Conservation (phyloP, 2,888 invertebrate genomes). For the Strigamia maritima region DNA sequence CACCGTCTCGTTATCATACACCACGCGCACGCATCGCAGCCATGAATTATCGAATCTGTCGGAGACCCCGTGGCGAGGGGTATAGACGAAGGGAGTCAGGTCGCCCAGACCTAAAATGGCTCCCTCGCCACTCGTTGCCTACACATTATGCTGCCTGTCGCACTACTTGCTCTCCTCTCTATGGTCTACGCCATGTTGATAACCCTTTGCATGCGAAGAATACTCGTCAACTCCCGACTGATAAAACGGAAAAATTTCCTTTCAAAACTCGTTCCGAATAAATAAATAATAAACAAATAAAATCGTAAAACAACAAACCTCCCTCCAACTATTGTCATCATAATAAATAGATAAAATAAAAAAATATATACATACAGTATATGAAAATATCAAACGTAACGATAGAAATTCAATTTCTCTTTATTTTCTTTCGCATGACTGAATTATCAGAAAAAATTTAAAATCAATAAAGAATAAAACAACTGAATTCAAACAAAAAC, state of each 20-base stretch:
- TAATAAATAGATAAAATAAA: background rate
- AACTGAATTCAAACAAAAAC: background rate
- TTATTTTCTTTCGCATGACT: background rate
- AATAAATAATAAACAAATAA: slow-evolving; percentile 4
- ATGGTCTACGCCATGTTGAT: slow-evolving; percentile 33
- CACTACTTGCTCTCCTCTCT: background rate
- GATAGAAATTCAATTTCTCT: background rate
- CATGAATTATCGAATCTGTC: slow-evolving; percentile 29
- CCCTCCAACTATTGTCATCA: background rate
- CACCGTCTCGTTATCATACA: slow-evolving; percentile 29
- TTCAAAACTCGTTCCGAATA: background rate
- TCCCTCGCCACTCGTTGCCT: slow-evolving; percentile 38
- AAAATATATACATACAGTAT: background rate
- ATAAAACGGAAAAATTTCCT: background rate
- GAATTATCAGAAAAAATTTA: background rate
- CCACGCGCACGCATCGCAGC: slow-evolving; percentile 27
- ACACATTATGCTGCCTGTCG: slow-evolving; percentile 38
- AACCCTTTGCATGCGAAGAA: slow-evolving; percentile 35
- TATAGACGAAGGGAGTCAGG: slow-evolving; percentile 24
- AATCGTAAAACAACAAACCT: background rate
- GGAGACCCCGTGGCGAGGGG: slow-evolving; percentile 29
- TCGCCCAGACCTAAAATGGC: slow-evolving; percentile 33
- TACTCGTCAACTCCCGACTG: background rate
- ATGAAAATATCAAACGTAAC: background rate
- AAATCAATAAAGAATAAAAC: background rate